Evolutionary conservation across 1,140 invertebrate genomes (phyloP), one percentile per base, ranked within the genome.

Genomic region (Physella acuta): DNA sequence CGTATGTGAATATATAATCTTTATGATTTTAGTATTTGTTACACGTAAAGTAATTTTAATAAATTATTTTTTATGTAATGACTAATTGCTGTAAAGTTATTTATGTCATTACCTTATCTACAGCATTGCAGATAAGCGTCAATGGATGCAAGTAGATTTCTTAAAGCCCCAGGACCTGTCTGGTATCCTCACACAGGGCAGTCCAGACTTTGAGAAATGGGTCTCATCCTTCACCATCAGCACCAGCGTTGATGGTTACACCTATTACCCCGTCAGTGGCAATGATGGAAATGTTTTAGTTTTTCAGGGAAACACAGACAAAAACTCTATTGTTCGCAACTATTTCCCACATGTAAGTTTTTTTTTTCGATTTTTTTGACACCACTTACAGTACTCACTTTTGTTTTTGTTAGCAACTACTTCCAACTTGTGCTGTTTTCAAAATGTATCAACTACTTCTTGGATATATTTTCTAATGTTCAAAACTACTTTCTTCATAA

Each of bases 141-240:
- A 70, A 37, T 75, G 74, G 74, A 65, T 70, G n/a, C 58, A 73
- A 30, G 70, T 75, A 30, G 70, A 76, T 52, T 63, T 71, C 34
- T 20, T 44, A 14, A 36, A 37, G 17, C 71, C 74, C 17, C 44
- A 67, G 49, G 39, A 60, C 11, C 63, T 76, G 17, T 70, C 74
- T 24, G 74, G 72, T 17, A 49, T 76, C 16, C 61, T 72, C 17
- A 73, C 72, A 14, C 74, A 76, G 65, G 74, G 74, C 4, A 76
- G 74, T 60, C 72, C 74, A 1, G 49, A 58, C 16, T 68, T 68
- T 37, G 70, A 72, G 4, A 60, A 52, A 52, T 77, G 72, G 71
- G 58, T 77, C 17, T 71, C 69, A 16, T 72, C 62, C 1, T 65
- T 28, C 49, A 56, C 26, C 24, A 56, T 56, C 28, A 56, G 53